Evolutionary conservation across 2,113 vertebrate species (phyloP), one percentile per base, ranked within the genome.

Genomic region (Neolamprologus tretocephalus): DNA sequence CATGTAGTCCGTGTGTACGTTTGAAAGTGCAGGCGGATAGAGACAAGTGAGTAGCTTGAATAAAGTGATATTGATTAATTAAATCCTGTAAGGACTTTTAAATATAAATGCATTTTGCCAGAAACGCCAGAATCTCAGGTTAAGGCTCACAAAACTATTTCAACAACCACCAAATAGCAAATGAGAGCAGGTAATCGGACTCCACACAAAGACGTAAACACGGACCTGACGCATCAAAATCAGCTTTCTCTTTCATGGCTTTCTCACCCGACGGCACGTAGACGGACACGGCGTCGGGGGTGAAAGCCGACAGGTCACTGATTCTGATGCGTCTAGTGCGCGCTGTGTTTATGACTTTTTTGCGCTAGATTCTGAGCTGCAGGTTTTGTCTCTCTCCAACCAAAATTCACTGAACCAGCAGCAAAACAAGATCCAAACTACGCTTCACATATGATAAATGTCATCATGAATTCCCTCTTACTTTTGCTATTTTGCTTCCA

Each of bases 271-370:
- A 57, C 5, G 3, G 3, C 7, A 57, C 13, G 23, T 28, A 57
- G 54, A 57, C 1, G 4, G 54, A 28, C 54, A 57, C 4, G 7
- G 23, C 4, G 54, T 57, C 4, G 3, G 23, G 12, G 54, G 0
- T 57, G 23, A 26, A 26, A 57, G 54, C 23, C 7, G 23, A 26
- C 4, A 14, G 23, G 7, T 26, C 54, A 26, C 54, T 57, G 54
- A 57, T 57, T 28, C 23, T 8, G 54, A 28, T 28, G 23, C 7
- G 12, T 57, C 23, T 14, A 1, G 7, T 57, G 2, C 1, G 1
- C 1, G 0, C 23, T 57, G 23, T 57, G 23, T 57, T 57, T 26
- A 26, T 0, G 10, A 23, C 21, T 45, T 7, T 47, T 47, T 17
- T 47, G 45, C 14, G 1, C 14, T 28, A 8, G 23, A 57, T 57